Conservation (phyloP, 2,113 vertebrate genomes). For the Lophura nycthemera region DNA sequence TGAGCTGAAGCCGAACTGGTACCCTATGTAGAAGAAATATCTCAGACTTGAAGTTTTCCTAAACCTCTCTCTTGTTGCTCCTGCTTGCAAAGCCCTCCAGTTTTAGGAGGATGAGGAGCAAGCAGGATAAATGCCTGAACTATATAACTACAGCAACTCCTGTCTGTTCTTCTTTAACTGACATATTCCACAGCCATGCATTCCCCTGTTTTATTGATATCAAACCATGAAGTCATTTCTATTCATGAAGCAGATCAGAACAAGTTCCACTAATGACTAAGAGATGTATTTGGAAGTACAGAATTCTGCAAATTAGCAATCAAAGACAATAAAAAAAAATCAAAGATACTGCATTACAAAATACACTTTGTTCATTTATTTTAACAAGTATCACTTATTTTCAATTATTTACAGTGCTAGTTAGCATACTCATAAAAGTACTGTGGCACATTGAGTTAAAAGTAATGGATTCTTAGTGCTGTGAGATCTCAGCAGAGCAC, state of each 20-base stretch:
- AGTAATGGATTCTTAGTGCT: slow-evolving; percentile 59
- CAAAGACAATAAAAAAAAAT: slow-evolving; percentile 67
- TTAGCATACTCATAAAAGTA: slow-evolving; percentile 61
- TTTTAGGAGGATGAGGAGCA: neutral
- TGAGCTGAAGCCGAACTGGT: neutral
- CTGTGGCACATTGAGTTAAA: slow-evolving; percentile 60
- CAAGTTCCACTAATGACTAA: slow-evolving; percentile 61
- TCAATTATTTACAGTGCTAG: slow-evolving; percentile 73
- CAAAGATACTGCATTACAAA: slow-evolving; percentile 61
- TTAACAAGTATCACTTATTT: slow-evolving; percentile 75
- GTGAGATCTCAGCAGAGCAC: slow-evolving; percentile 42
- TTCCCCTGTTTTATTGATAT: slow-evolving; percentile 1
- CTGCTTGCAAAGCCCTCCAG: neutral
- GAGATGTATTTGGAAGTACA: slow-evolving; percentile 48
- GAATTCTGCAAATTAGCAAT: slow-evolving; percentile 63
- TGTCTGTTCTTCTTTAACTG: neutral
- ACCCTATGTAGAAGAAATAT: neutral
- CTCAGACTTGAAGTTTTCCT: neutral
- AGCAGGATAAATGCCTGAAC: neutral
- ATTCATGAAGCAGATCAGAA: slow-evolving; percentile 54
- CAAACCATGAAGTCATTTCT: slow-evolving; percentile 8
- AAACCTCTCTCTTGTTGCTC: neutral
- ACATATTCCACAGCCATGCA: neutral
- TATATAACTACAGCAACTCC: neutral
- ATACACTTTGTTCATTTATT: slow-evolving; percentile 71